Conservation (phyloP, 1,140 invertebrate genomes). For the Oreohelix idahoensis region DNA sequence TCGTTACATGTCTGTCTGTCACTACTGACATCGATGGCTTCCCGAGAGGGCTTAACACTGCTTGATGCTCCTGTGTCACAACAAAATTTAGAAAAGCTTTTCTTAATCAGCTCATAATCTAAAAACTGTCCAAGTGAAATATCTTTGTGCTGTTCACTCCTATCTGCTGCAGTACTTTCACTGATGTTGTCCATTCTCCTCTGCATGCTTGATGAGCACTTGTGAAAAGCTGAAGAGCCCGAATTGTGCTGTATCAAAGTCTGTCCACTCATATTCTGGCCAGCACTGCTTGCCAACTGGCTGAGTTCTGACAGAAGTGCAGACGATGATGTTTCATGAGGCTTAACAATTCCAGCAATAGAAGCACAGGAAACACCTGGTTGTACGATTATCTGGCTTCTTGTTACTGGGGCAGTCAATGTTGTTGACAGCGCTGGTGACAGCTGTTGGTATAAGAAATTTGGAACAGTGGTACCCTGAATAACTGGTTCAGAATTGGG, state of each 20-base stretch:
- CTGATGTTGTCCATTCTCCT: not conserved
- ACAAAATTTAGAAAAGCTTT: not conserved
- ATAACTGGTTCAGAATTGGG: not conserved
- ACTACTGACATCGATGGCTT: not conserved
- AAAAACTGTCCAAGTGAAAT: not conserved
- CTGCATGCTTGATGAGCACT: constrained; percentile 2
- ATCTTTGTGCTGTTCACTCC: not conserved
- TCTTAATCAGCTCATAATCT: not conserved
- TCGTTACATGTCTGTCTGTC: not conserved
- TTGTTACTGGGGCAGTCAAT: not conserved
- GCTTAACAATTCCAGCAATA: not conserved
- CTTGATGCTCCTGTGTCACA: not conserved
- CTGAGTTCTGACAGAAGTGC: constrained; percentile 19
- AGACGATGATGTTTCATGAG: not conserved
- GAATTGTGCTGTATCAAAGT: constrained; percentile 19
- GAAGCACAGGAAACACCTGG: not conserved
- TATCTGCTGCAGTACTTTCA: not conserved
- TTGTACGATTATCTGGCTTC: not conserved
- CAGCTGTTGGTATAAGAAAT: not conserved
- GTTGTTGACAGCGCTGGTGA: not conserved
- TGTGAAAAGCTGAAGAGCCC: constrained; percentile 18
- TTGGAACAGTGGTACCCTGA: no score
- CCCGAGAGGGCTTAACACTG: not conserved
- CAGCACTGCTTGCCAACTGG: constrained; percentile 7
- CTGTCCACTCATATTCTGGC: not conserved